Evolutionary conservation across 2,113 vertebrate genomes (phyloP), one percentile per base, ranked within the genome.

Genomic region (Caloenas nicobarica): DNA sequence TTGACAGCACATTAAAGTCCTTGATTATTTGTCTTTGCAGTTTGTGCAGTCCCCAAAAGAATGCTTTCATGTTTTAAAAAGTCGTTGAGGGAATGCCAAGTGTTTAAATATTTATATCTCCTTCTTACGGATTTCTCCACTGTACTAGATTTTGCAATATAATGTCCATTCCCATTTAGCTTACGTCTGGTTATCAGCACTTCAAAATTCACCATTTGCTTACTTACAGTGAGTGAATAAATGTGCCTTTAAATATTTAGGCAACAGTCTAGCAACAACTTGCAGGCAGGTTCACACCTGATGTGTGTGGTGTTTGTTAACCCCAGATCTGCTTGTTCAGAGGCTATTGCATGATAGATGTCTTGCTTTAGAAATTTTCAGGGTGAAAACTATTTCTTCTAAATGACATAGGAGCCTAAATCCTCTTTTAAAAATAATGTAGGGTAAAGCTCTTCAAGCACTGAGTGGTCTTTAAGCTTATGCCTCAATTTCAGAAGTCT

Each of bases 61-160:
- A 48, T 94, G 82, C 42, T 91, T 96, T 38, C 60, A 68, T 71
- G 69, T 54, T 93, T 78, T 79, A 89, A 17, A 68, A 96, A 86
- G 31, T 85, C 57, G 60, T 92, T 78, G 93, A 92, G 72, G 64
- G 38, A 96, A 48, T 61, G 68, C 34, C 83, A 88, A 69, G 26
- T 84, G 81, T 95, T 95, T 82, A 96, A 98, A 96, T 94, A 95
- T 93, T 93, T 95, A 65, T 91, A 65, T 81, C 57, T 95, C 61
- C 70, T 79, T 94, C 65, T 82, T 93, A 66, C 12, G 10, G 15
- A 76, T 94, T 96, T 91, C 38, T 70, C 38, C 79, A 48, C 48
- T 90, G 70, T 57, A 62, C 60, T 94, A 89, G 90, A 85, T 92
- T 88, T 96, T 86, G 70, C 86, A 90, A 13, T 93, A 83, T 85